Evolutionary conservation across 2,113 vertebrate species (phyloP), one percentile per base, ranked within the genome.

Genomic region (Neoarius graeffei): DNA sequence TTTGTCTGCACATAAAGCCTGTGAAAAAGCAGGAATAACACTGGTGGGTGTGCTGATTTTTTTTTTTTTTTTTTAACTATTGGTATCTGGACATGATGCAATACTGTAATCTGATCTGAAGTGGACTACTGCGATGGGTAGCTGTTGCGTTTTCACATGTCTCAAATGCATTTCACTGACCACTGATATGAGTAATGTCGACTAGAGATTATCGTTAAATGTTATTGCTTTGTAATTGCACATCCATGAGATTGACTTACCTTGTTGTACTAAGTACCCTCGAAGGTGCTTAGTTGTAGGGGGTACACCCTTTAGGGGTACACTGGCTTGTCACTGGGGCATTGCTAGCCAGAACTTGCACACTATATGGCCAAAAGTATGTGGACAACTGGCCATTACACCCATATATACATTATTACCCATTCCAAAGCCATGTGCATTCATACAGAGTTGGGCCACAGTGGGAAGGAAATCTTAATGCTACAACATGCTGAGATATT

Each of bases 1-100:
- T 88, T 77, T 60, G 74, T 73, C 27, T 86, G 69, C 54, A 77
- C 56, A 50, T 27, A 85, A 82, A 9, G 54, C 64, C 20, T 8
- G 27, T 48, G 13, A 87, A 81, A 30, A n/a, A 8, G 71, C 30
- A 74, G 8, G 71, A 74, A 52, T 77, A 77, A 54, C 48, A 77
- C 74, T 77, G 74, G 74, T 3, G 0, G 23, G n/a, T 77, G 23
- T 77, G 8, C 48, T 57, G 56, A 57, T 57, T 54, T 42, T 42
- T 42, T 35, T 35, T 35, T 2, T 42, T 42, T 42, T 42, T 19
- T 48, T 74, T 2, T 73, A 8, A 19, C 6, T 42, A 17, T 73
- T 73, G 17, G 1, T 15, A 35, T 19, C 5, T 19, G 3, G 35
- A 17, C 27, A 48, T 69, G n/a, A 69, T 69, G 27, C 27, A 4